Base-by-base conservation (phyloP, 2,797 vertebrate species). In the Epinephelus awoara region DNA sequence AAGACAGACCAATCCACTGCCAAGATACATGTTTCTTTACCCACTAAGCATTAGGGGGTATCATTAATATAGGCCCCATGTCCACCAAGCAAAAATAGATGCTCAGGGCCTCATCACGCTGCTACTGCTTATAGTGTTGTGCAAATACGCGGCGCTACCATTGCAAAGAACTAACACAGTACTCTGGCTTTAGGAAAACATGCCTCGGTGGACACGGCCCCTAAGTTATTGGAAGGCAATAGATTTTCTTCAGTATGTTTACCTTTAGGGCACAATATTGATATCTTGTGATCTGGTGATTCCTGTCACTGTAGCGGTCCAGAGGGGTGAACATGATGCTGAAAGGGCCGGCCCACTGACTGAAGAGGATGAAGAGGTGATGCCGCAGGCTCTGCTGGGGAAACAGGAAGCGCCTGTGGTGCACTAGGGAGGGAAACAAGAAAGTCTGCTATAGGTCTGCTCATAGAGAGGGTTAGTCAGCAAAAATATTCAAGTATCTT, bases 281-380 rank as follows among this genome's bases (percentile, higher is more conserved):
- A 75, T 99, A 99, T 96, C 98, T 96, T 59, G 98, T 99, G 80
- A 99, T 99, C 94, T 99, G 98, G 83, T 99, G 98, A 83, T 99
- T 99, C 83, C 98, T 95, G 80, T 99, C 97, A 77, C 98, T 99
- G 89, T 99, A 99, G 55, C 98, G 97, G 85, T 99, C 98, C 91
- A 99, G 92, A 0, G 98, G 98, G 0, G 98, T 99, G 88, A 99
- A 99, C 98, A 99, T 99, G 83, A 99, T 96, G 88, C 98, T 99
- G 95, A 99, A 99, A 19, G 98, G 98, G 11, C 98, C 98, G 0
- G 98, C 98, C 98, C 98, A 99, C 79, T 99, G 98, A 84, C 98
- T 99, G 90, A 99, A 99, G 78, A 99, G 95, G 92, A 99, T 98
- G 94, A 99, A 99, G 77, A 99, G 97, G 88, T 99, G 98, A 93